phyloP scores from a whole-genome alignment of 2,113 vertebrate genomes.

The Nansenia antarctica region DNA sequence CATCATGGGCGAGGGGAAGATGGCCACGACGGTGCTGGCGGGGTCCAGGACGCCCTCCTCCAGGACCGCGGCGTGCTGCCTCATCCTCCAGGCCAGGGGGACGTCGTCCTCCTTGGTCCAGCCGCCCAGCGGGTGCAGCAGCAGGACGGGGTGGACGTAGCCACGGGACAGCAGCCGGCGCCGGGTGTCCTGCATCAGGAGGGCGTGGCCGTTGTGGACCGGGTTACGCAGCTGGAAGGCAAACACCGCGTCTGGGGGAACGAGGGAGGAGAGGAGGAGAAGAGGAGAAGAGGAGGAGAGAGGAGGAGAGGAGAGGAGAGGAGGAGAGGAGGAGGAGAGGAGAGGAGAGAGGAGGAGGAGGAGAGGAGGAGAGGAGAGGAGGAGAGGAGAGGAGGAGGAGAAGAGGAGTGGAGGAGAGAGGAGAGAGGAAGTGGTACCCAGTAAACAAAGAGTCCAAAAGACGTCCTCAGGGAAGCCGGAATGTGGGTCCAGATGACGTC shows the following conservation, averaged over 20 bases:
- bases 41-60: conserved; percentile 90
- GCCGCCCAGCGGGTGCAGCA: conserved; percentile 93
- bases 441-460: too few species aligned
- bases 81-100: conserved; percentile 95
- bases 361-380: too few species aligned
- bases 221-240: conserved; percentile 97
- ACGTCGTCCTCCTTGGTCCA: conserved; percentile 99
- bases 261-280: neutral
- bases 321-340: too few species aligned
- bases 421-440: too few species aligned
- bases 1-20: conserved; percentile 97
- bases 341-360: too few species aligned
- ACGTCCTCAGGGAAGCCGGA: too few species aligned
- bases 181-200: conserved; percentile 95
- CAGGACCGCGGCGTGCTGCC: conserved; percentile 89
- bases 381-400: too few species aligned
- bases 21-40: conserved; percentile 87
- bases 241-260: conserved; percentile 84
- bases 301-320: too few species aligned
- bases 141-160: conserved; percentile 91
- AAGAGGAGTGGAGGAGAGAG: too few species aligned
- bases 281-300: too few species aligned
- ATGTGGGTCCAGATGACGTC: too few species aligned
- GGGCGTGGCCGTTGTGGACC: conserved; percentile 93
- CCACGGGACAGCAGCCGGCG: conserved; percentile 84